Evolutionary conservation across 2,113 vertebrate species (phyloP).

Genomic region (Crotalus viridis): DNA sequence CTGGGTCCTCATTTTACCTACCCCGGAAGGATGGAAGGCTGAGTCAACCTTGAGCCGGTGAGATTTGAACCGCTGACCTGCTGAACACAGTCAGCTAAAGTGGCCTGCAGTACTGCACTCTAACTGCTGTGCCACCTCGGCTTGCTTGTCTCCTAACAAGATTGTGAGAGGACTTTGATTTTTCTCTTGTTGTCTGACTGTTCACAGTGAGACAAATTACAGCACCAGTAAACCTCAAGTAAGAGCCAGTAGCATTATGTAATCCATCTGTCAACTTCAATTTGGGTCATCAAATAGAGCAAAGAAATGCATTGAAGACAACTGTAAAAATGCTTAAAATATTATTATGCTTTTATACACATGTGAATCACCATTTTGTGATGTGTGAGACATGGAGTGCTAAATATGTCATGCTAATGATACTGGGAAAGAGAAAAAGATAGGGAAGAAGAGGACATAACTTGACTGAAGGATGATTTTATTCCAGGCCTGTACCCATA

Average conservation of each 20-base stretch:
- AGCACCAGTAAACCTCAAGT: not conserved
- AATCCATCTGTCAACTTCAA: not conserved
- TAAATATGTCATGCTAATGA: not conserved
- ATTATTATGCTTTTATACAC: not conserved
- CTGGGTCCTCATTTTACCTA: no score
- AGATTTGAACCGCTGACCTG: no score
- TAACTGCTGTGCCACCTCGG: not conserved
- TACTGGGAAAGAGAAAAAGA: not conserved
- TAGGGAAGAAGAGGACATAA: not conserved
- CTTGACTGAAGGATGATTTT: not conserved
- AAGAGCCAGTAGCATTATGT: not conserved
- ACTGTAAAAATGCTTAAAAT: not conserved
- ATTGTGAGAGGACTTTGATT: not conserved
- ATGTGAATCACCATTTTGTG: not conserved
- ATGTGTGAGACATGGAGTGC: not conserved
- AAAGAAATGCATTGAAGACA: not conserved
- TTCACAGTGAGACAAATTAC: not conserved
- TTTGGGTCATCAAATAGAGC: not conserved
- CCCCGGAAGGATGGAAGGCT: no score
- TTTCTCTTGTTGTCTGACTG: not conserved
- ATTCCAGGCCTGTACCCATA: not conserved
- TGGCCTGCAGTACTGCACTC: no score
- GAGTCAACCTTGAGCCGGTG: no score
- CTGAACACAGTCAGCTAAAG: no score
- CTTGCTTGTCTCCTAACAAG: not conserved